Percentiles rank a stretch among this genome's conserved stretches.
phyloP scores from a whole-genome alignment of 2,888 invertebrate genomes.

The Stramonita haemastoma region DNA sequence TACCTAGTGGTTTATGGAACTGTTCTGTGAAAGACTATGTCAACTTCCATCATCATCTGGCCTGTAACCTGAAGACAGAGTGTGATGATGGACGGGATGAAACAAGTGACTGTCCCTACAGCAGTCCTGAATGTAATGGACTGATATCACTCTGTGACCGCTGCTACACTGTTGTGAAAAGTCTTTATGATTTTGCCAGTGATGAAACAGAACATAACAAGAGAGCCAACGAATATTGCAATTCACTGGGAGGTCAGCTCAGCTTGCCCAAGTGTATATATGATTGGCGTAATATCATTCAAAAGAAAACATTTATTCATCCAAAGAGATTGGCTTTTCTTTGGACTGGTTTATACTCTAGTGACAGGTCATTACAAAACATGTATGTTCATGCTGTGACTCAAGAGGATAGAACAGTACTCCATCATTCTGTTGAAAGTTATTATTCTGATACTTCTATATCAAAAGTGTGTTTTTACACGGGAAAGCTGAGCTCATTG shows the following conservation, averaged over 20 bases:
- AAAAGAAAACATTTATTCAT: neutral
- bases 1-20: neutral
- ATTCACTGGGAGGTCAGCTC: neutral
- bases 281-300: neutral
- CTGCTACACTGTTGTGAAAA: neutral
- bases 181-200: too few relatives aligned
- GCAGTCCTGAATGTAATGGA: neutral
- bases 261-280: neutral
- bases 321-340: neutral
- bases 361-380: neutral
- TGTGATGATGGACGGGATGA: conserved; percentile 17
- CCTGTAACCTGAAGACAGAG: conserved; percentile 16
- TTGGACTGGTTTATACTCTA: neutral
- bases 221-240: neutral
- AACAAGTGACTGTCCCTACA: neutral
- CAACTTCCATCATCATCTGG: neutral
- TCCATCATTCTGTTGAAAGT: neutral
- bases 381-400: neutral
- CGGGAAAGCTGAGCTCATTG: neutral
- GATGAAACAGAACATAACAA: neutral
- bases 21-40: neutral
- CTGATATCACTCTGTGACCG: neutral
- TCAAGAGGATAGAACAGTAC: neutral
- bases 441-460: neutral
- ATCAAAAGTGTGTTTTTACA: too few relatives aligned